A percentile compares a stretch with the other conserved stretches of the same genome.
Conservation (phyloP, 2,888 invertebrate species). For the Adelphocoris suturalis region DNA sequence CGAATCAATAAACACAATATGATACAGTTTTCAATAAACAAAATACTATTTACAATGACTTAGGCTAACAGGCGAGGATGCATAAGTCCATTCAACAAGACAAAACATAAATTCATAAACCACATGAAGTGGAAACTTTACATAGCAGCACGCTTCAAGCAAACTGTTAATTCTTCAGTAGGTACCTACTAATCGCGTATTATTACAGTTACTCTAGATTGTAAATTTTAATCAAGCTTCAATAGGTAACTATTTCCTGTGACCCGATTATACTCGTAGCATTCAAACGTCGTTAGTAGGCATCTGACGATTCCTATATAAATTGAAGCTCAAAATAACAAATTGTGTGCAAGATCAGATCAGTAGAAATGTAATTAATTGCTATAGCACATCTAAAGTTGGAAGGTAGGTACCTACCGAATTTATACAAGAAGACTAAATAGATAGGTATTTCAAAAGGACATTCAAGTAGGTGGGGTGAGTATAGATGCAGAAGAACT, state of each 20-base stretch:
- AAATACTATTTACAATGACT: not conserved
- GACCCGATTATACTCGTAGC: no score
- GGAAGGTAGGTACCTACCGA: no score
- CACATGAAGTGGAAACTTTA: not conserved
- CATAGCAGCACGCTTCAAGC: slow-evolving; percentile 60
- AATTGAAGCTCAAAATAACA: no score
- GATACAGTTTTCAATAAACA: no score
- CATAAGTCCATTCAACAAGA: not conserved
- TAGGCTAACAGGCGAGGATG: not conserved
- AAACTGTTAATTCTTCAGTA: not conserved
- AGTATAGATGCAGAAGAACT: slow-evolving; percentile 10
- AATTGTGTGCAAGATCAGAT: no score
- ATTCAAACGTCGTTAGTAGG: no score
- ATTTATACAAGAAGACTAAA: not conserved
- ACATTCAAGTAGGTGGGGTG: not conserved
- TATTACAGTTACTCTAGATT: not conserved
- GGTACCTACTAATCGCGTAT: not conserved
- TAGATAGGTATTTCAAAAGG: not conserved
- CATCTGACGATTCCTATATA: no score
- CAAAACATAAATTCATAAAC: slow-evolving; percentile 43
- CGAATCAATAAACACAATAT: no score
- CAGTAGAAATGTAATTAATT: no score
- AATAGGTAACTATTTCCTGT: no score
- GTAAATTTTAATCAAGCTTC: no score
- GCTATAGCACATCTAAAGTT: no score